Base-by-base conservation (phyloP, 2,113 vertebrate genomes). In the Hemicordylus capensis region DNA sequence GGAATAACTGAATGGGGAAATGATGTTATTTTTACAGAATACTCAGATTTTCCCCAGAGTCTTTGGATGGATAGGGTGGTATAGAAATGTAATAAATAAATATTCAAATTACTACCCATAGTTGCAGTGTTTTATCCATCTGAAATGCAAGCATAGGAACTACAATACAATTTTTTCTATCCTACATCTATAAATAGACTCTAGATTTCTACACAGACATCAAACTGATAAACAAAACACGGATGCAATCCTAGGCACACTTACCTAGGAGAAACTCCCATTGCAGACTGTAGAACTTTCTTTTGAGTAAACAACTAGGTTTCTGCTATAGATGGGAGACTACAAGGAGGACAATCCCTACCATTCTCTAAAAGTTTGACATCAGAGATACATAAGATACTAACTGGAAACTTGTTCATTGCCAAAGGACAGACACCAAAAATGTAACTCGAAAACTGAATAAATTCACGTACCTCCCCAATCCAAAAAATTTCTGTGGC, bases 71-170 rank as follows among this genome's bases (percentile, higher is more conserved):
- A n/a, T n/a, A n/a, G n/a, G n/a, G n/a, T n/a, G n/a, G n/a, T n/a
- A n/a, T n/a, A n/a, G n/a, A n/a, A n/a, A n/a, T n/a, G n/a, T n/a
- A n/a, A n/a, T n/a, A n/a, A n/a, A n/a, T n/a, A n/a, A 54, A 54
- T 54, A 54, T 12, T 14, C 51, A 54, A 54, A 54, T 10, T 17
- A 54, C 51, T 54, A 54, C 12, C 56, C 59, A 58, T 28, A 59
- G 12, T 61, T 83, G 72, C 0, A 81, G 31, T n/a, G 28, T 42
- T 3, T 20, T 9, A 26, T 0, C 2, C 66, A 0, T 3, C 81
- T 85, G 73, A 81, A 87, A 94, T 61, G 6, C n/a, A 78, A 93
- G 1, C 17, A 54, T 22, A 86, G 24, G 87, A 26, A 69, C 37
- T 0, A 4, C 28, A 64, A 24, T 51, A n/a, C 20, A 48, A 34